Percentiles rank a stretch among this genome's conserved stretches.
phyloP scores from a whole-genome alignment of 2,113 vertebrate species.

The Chrysemys picta region DNA sequence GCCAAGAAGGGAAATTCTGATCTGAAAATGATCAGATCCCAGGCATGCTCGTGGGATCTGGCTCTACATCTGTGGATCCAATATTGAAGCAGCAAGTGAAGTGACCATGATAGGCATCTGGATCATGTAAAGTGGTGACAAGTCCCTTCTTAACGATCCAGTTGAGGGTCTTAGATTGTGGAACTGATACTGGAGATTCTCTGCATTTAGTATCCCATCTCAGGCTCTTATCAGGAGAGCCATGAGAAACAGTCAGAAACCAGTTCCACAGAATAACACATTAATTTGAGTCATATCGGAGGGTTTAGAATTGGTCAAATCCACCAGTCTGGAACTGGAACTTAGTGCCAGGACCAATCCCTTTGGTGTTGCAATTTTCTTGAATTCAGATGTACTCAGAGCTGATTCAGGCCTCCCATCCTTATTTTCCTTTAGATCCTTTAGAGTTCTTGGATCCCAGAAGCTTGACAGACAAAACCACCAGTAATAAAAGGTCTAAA shows the following conservation, averaged over 20 bases:
- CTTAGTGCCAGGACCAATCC: background rate
- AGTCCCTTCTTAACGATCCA: no score
- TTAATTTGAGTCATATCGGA: background rate
- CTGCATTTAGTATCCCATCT: no score
- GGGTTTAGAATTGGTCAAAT: background rate
- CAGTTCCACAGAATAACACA: background rate
- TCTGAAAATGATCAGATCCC: no score
- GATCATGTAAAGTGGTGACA: no score
- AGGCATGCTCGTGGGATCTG: no score
- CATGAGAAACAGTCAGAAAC: background rate
- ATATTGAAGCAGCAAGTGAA: no score
- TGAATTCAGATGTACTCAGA: background rate
- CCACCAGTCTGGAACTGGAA: background rate
- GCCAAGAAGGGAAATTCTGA: no score
- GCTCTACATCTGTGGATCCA: no score
- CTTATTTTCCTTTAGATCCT: background rate
- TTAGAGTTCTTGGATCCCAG: background rate
- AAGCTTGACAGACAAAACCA: background rate
- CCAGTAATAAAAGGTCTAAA: background rate
- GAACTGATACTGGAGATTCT: no score
- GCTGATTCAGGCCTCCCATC: background rate
- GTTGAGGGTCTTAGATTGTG: no score
- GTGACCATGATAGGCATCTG: no score
- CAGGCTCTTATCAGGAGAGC: no score
- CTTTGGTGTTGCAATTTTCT: background rate